A percentile compares a stretch with the other conserved stretches of the same genome.
Conservation (phyloP, 2,888 invertebrate genomes). For the Gasteruption jaculator region DNA sequence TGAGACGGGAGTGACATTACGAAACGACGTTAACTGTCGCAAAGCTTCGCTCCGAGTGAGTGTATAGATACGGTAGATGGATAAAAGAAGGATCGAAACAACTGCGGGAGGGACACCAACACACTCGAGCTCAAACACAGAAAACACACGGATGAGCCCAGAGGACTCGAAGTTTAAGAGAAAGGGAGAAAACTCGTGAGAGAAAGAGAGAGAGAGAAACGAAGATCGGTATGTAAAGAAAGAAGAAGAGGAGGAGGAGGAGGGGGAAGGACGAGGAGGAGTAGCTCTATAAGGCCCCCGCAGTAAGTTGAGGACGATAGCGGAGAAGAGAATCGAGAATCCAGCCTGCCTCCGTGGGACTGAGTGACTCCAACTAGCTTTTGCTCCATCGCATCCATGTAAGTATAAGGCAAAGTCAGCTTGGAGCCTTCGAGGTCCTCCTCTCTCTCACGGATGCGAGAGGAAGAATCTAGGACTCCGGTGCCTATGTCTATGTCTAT, state of each 20-base stretch:
- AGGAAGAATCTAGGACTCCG: slow-evolving; percentile 39
- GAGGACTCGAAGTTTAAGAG: no score
- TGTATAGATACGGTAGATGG: no score
- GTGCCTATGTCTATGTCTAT: slow-evolving; percentile 13
- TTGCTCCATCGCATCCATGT: slow-evolving; percentile 19
- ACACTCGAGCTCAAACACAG: no score
- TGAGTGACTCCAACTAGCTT: slow-evolving; percentile 26
- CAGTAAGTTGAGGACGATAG: slow-evolving; percentile 32
- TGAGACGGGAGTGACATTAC: no score
- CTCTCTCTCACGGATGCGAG: slow-evolving; percentile 39
- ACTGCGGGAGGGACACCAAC: no score
- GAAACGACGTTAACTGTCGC: no score
- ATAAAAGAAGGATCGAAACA: no score
- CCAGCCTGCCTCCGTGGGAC: slow-evolving; percentile 36
- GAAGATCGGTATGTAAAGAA: slow-evolving; percentile 19
- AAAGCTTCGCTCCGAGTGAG: no score
- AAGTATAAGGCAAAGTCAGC: background rate
- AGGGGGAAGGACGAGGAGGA: slow-evolving; percentile 26
- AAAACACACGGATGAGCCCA: no score
- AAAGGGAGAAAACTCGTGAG: no score
- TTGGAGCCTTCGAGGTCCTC: no score
- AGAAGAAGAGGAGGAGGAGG: slow-evolving; percentile 19
- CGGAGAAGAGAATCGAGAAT: slow-evolving; percentile 23
- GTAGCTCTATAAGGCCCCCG: slow-evolving; percentile 19
- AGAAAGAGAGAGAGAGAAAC: slow-evolving; percentile 26